A percentile compares a stretch with the other conserved stretches of the same genome.
phyloP scores from a whole-genome alignment of 1,140 invertebrate species.

The Zophobas atratus region DNA sequence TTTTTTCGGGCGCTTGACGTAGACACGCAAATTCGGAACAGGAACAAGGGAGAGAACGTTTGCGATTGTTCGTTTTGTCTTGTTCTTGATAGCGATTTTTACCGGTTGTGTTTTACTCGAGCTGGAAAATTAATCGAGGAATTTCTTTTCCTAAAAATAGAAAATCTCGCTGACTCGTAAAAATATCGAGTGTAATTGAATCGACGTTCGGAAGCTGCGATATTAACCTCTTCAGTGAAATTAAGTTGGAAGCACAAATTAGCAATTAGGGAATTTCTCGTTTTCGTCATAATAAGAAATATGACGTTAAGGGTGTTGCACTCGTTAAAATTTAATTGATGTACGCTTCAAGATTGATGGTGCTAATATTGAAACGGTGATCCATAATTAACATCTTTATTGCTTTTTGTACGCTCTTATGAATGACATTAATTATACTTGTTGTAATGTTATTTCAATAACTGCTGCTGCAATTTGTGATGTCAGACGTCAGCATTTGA shows the following conservation, averaged over 20 bases:
- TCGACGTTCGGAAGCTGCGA: neutral
- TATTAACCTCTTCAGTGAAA: neutral
- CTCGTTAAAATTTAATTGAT: too few species aligned
- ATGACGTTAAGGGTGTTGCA: too few species aligned
- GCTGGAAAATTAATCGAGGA: too few species aligned
- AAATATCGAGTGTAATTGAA: neutral
- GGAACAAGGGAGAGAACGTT: neutral
- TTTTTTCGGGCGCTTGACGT: neutral
- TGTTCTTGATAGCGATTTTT: too few species aligned
- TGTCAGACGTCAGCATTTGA: too few species aligned
- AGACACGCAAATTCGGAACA: neutral
- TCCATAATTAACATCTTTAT: slow-evolving; percentile 1
- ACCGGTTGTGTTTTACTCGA: too few species aligned
- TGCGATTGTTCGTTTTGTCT: neutral
- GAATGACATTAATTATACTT: too few species aligned
- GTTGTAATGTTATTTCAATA: neutral
- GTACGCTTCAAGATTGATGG: too few species aligned
- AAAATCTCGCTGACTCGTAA: too few species aligned
- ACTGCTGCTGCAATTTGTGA: neutral
- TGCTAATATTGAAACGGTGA: neutral
- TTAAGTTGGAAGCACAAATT: neutral
- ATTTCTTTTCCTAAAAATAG: too few species aligned
- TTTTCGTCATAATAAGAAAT: too few species aligned
- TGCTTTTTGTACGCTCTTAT: neutral
- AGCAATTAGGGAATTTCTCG: neutral